Percentiles rank a stretch among this genome's conserved stretches.
Evolutionary conservation across 2,888 invertebrate genomes (phyloP).

Genomic region (Stegophylla sp.): DNA sequence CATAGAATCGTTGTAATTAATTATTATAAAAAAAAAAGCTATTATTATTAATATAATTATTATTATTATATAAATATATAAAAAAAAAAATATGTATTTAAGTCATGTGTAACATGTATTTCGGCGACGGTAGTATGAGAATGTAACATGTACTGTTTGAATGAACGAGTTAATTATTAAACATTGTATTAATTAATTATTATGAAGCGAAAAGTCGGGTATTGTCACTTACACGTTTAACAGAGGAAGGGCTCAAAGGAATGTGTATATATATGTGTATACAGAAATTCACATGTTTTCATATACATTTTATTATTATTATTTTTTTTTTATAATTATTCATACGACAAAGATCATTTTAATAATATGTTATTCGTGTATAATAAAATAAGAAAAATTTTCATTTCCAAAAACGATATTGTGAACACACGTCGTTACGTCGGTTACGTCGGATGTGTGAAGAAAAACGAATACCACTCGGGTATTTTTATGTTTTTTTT

Average conservation of each 20-base stretch:
- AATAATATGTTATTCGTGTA: neutral
- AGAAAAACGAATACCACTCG: neutral
- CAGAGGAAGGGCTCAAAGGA: neutral
- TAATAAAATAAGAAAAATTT: neutral
- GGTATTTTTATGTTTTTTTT: neutral
- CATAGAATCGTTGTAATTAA: conserved; percentile 7
- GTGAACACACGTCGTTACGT: no score
- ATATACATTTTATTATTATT: no score
- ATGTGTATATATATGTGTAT: neutral
- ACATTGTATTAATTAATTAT: no score
- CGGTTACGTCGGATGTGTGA: neutral
- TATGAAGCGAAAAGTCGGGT: neutral
- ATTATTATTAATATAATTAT: neutral
- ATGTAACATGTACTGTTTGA: conserved; percentile 10
- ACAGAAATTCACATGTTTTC: no score
- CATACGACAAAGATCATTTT: no score
- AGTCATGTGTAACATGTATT: neutral
- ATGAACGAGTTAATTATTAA: neutral
- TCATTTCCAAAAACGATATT: no score
- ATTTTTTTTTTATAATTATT: no score
- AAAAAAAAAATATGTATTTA: neutral
- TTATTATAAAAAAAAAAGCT: neutral
- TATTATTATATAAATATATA: conserved; percentile 1
- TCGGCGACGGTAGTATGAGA: neutral
- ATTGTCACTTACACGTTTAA: neutral